Percentiles rank a stretch among this genome's conserved stretches.
These are phyloP conservation scores for Caenorhabditis zanzibari DNA, from an alignment of 2,888 invertebrate species.

Conservation along the genomic window DNA sequence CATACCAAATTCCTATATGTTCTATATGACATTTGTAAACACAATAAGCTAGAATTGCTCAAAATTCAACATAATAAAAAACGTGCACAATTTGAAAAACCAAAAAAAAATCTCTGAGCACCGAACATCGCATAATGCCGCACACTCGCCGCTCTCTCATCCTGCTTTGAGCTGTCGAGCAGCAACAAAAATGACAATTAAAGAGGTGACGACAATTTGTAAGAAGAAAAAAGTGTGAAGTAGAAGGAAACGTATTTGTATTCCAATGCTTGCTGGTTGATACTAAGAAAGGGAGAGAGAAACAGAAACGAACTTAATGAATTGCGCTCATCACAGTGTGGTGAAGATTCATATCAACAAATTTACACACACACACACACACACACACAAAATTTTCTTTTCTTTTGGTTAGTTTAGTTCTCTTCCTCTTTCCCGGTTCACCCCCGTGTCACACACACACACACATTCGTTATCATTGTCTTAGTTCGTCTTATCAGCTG, in stretches of 20 bases:
- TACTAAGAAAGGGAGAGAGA: neutral
- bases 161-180: slow-evolving; percentile 3
- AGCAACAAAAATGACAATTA: slow-evolving; percentile 13
- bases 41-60: no score
- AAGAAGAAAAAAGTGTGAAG: neutral
- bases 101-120: neutral
- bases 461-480: neutral
- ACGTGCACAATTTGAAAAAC: neutral
- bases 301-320: neutral
- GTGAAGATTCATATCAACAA: slow-evolving; percentile 24
- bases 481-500: neutral
- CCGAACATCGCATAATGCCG: neutral
- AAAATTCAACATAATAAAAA: neutral
- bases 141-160: neutral
- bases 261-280: slow-evolving; percentile 61
- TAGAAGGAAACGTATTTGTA: slow-evolving; percentile 54
- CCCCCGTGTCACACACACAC: neutral
- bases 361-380: slow-evolving; percentile 20
- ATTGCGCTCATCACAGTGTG: slow-evolving; percentile 11
- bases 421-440: neutral
- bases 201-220: slow-evolving; percentile 23
- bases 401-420: neutral
- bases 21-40: no score
- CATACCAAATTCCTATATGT: no score
- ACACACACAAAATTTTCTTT: neutral